Evolutionary conservation across 2,113 vertebrate species (phyloP).

Genomic region (Trachemys scripta): DNA sequence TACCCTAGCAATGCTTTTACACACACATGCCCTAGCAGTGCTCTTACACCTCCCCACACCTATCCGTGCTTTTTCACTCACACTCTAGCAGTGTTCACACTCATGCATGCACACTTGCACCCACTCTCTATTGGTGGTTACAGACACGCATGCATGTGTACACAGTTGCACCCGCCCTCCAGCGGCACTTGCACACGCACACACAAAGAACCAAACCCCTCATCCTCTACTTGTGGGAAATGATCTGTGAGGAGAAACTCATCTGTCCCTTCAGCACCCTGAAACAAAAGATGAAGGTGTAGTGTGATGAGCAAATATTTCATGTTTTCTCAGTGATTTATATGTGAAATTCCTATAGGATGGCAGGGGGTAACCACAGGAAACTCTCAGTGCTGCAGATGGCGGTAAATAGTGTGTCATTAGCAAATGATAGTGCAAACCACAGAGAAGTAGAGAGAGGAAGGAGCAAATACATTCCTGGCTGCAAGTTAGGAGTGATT

Average conservation of each 20-base stretch:
- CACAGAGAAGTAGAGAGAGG: neutral
- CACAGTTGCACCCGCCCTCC: neutral
- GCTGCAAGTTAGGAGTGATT: neutral
- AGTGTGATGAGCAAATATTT: rapidly evolving
- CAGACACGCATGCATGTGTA: neutral
- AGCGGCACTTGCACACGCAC: rapidly evolving
- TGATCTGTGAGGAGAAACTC: rapidly evolving
- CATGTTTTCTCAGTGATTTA: conserved; percentile 14
- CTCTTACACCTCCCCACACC: no score
- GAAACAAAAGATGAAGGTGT: neutral
- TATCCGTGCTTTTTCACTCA: neutral
- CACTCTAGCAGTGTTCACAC: neutral
- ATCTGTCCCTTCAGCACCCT: neutral
- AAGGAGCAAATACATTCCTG: neutral
- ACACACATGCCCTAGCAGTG: no score
- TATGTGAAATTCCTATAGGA: conserved; percentile 3
- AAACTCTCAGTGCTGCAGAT: neutral
- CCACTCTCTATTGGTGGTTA: no score
- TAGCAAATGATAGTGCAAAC: conserved; percentile 20
- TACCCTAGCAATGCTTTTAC: neutral
- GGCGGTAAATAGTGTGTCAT: neutral
- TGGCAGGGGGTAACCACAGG: conserved; percentile 4
- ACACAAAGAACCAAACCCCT: neutral
- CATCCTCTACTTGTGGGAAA: rapidly evolving
- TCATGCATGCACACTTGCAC: neutral